These are phyloP conservation scores for Subacronicta megacephala DNA, from an alignment of 2,888 invertebrate species.

Conservation along the genomic window DNA sequence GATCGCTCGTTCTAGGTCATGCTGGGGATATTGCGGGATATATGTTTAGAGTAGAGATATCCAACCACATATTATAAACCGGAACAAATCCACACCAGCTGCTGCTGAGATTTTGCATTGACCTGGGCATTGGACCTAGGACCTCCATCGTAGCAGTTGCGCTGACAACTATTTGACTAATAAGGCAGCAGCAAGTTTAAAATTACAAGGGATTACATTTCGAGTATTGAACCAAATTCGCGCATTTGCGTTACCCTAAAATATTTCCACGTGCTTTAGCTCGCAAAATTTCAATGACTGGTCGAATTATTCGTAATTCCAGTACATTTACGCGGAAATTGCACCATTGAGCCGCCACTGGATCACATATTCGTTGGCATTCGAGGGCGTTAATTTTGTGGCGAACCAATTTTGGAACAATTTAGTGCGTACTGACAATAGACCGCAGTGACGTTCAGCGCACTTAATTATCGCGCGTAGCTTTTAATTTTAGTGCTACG, in stretches of 20 bases:
- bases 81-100: too few species aligned
- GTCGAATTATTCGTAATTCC: constrained; percentile 46
- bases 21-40: not conserved
- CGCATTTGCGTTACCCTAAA: constrained; percentile 23
- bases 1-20: constrained; percentile 15
- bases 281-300: constrained; percentile 40
- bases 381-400: constrained; percentile 65
- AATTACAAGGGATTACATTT: too few species aligned
- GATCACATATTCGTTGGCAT: constrained; percentile 67
- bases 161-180: too few species aligned
- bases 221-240: constrained; percentile 2
- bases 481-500: constrained; percentile 1
- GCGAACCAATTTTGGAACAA: constrained; percentile 62
- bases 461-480: constrained; percentile 19
- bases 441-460: constrained; percentile 13
- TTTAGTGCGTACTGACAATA: constrained; percentile 54
- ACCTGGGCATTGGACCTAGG: too few species aligned
- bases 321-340: constrained; percentile 48
- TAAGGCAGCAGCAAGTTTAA: too few species aligned
- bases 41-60: not conserved
- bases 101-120: too few species aligned
- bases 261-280: constrained; percentile 33
- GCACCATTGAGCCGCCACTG: constrained; percentile 40
- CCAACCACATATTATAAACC: too few species aligned
- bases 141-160: too few species aligned